Percentiles rank a stretch among this genome's conserved stretches.
phyloP scores from a whole-genome alignment of 2,888 invertebrate genomes.

The Eupithecia tripunctaria region DNA sequence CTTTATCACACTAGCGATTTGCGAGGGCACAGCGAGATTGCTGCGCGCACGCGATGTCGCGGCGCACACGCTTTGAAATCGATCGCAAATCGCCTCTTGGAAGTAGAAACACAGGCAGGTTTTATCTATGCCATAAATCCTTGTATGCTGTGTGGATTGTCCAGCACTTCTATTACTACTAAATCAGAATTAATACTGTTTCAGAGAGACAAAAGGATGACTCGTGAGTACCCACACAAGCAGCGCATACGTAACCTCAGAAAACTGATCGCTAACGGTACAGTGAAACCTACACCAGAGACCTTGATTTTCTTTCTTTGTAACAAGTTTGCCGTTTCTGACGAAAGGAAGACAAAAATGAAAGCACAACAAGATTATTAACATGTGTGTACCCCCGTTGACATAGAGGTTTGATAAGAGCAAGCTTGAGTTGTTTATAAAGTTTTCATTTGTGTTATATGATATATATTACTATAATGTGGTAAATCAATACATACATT shows the following conservation, averaged over 20 bases:
- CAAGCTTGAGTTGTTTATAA: background rate
- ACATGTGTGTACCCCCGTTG: background rate
- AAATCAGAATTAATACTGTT: conserved; percentile 34
- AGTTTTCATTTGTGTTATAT: background rate
- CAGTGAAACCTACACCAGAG: conserved; percentile 78
- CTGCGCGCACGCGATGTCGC: too few species aligned
- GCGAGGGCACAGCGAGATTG: too few species aligned
- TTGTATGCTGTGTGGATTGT: too few species aligned
- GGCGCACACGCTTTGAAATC: too few species aligned
- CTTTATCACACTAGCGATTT: too few species aligned
- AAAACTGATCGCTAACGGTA: conserved; percentile 74
- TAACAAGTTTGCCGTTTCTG: conserved; percentile 80
- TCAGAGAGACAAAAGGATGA: conserved; percentile 47
- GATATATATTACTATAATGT: background rate
- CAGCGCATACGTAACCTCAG: conserved; percentile 85
- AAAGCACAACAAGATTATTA: conserved; percentile 33
- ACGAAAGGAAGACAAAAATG: conserved; percentile 67
- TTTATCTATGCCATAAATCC: background rate
- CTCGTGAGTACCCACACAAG: conserved; percentile 85
- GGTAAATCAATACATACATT: background rate
- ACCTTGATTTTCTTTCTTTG: conserved; percentile 81
- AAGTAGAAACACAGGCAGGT: background rate
- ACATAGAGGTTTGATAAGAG: background rate
- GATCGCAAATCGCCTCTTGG: background rate
- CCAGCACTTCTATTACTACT: too few species aligned